Evolutionary conservation across 2,888 invertebrate genomes (phyloP).

Genomic region (Esperia sulphurella): DNA sequence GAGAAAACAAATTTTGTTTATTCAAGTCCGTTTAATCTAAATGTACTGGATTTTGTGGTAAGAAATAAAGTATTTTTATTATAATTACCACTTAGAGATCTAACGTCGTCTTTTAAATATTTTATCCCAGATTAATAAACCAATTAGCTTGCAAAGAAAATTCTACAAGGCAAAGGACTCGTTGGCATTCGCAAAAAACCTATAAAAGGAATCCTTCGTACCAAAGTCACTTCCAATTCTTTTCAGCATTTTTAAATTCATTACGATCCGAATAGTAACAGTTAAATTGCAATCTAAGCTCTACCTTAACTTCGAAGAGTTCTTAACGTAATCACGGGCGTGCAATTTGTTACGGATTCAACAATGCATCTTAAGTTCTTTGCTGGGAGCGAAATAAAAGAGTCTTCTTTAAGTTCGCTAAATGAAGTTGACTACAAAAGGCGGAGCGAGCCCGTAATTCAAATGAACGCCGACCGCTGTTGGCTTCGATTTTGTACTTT

Average conservation of each 20-base stretch:
- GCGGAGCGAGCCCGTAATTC: slow-evolving; percentile 65
- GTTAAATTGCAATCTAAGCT: slow-evolving; percentile 59
- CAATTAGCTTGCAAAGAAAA: slow-evolving; percentile 6
- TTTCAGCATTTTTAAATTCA: slow-evolving; percentile 36
- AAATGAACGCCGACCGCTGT: slow-evolving; percentile 66
- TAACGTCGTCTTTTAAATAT: background rate
- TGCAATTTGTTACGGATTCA: slow-evolving; percentile 76
- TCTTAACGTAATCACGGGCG: slow-evolving; percentile 67
- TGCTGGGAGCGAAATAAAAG: slow-evolving; percentile 62
- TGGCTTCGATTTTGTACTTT: slow-evolving; percentile 68
- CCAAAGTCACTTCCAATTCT: slow-evolving; percentile 19
- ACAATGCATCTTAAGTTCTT: slow-evolving; percentile 76
- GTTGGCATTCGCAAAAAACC: background rate
- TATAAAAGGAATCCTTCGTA: slow-evolving; percentile 11
- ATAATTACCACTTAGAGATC: background rate
- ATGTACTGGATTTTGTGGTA: too few species aligned
- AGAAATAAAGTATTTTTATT: too few species aligned
- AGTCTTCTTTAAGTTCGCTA: slow-evolving; percentile 69
- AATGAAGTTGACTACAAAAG: slow-evolving; percentile 78
- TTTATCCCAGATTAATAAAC: slow-evolving; percentile 1
- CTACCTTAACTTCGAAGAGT: slow-evolving; percentile 43
- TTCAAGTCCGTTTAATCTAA: too few species aligned
- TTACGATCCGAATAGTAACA: slow-evolving; percentile 38
- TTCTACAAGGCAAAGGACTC: background rate
- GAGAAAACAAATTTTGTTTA: too few species aligned